Conservation (phyloP, 2,113 vertebrate species). For the Chaenocephalus aceratus region DNA sequence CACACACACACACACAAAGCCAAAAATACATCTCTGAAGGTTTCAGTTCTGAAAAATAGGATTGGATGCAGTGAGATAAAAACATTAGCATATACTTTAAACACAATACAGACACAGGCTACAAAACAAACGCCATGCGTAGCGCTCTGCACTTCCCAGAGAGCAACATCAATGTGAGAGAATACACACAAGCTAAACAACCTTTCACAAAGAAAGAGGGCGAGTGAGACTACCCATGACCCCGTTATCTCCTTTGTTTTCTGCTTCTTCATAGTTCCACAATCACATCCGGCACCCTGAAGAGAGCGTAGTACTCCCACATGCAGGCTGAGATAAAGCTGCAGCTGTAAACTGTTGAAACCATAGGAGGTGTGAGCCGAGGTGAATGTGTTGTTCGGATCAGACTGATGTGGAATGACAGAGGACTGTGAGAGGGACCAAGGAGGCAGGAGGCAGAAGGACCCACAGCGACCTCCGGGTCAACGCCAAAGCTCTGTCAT, state of each 20-base stretch:
- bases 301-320: constrained; percentile 41
- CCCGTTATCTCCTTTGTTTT: constrained; percentile 54
- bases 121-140: constrained; percentile 32
- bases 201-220: constrained; percentile 40
- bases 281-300: constrained; percentile 32
- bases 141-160: constrained; percentile 20
- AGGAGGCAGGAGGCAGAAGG: constrained; percentile 30
- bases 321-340: constrained; percentile 39
- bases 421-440: constrained; percentile 22
- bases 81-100: constrained; percentile 74
- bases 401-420: constrained; percentile 46
- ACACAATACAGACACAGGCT: constrained; percentile 50
- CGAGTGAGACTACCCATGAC: constrained; percentile 52
- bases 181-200: constrained; percentile 29
- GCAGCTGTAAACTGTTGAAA: constrained; percentile 15
- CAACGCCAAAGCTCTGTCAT: constrained; percentile 50
- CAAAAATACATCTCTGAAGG: constrained; percentile 50
- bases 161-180: constrained; percentile 17
- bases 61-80: constrained; percentile 70
- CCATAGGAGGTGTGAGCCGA: not conserved
- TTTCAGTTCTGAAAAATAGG: constrained; percentile 60
- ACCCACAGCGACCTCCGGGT: constrained; percentile 50
- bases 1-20: not conserved
- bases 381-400: constrained; percentile 24
- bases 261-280: constrained; percentile 42